Evolutionary conservation across 2,888 invertebrate genomes (phyloP), one percentile per base, ranked within the genome.

Genomic region (Oxytorus armatus): DNA sequence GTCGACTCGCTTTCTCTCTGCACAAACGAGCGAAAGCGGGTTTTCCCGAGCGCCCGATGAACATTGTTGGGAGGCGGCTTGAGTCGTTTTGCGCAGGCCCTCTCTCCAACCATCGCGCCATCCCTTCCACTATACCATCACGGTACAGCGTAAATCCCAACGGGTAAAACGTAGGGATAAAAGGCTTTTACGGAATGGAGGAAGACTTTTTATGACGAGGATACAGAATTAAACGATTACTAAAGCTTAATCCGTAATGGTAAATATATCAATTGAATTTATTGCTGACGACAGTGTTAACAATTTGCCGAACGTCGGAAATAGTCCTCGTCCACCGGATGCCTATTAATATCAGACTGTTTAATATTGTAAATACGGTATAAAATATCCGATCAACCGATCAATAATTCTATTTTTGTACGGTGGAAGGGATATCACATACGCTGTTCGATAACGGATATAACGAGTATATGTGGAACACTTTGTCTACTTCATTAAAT

Each of bases 21-120:
- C 47, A 51, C 61, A 51, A 51, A 25, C 57, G 33, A 73, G 49
- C 49, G 57, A 77, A 81, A 77, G 44, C 73, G 65, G 47, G 69
- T 74, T 59, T 3, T 57, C 39, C 44, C 57, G 1, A 49, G 55
- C 63, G 39, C 63, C 29, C 21, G 53, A 73, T 44, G 47, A 49
- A 68, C 57, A 39, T 63, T 63, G 21, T 16, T n/a, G 49, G 16
- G 63, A 29, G 55, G 39, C 25, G 29, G 49, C 63, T 21, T 49
- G 68, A 55, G 36, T 36, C 51, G 78, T 23, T 77, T 57, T 77
- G 80, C 80, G 80, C 80, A 80, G 23, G 77, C 73, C 57, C 74
- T 65, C 51, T 29, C 42, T 51, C 36, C 74, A 47, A 25, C 65
- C 65, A 23, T 53, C 18, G 42, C 51, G 47, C 57, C 69, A n/a